Conservation (phyloP, 2,888 invertebrate species). For the Napeogenes inachia region DNA sequence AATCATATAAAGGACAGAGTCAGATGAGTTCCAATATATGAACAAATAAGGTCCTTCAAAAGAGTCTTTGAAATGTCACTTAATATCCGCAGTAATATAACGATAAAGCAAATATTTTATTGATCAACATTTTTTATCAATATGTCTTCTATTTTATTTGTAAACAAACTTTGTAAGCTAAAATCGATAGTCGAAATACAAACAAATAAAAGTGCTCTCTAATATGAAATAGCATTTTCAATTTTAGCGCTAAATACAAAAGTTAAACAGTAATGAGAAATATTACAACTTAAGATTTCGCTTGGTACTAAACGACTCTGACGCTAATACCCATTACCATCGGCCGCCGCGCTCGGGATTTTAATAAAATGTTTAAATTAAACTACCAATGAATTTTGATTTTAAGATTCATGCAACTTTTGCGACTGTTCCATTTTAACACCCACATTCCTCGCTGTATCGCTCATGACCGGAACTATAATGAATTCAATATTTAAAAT, state of each 20-base stretch:
- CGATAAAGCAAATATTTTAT: conserved; percentile 22
- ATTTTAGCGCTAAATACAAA: neutral
- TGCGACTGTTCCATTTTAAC: too few species aligned
- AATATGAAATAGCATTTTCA: neutral
- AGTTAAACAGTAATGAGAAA: neutral
- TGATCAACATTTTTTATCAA: conserved; percentile 18
- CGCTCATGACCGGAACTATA: neutral
- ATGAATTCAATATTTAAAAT: too few species aligned
- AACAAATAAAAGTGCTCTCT: too few species aligned
- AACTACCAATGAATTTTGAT: conserved; percentile 6
- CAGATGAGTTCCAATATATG: conserved; percentile 15
- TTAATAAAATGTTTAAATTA: conserved; percentile 4
- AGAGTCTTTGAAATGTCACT: conserved; percentile 20
- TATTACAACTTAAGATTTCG: neutral
- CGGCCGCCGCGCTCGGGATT: neutral
- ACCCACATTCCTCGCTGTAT: neutral
- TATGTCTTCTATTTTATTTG: too few species aligned
- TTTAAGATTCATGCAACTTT: neutral
- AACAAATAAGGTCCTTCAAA: conserved; percentile 24
- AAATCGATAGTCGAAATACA: too few species aligned
- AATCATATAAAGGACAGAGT: neutral
- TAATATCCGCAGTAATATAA: conserved; percentile 27
- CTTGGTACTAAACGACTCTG: neutral
- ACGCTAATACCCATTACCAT: neutral
- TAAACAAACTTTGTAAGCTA: too few species aligned